phyloP scores from a whole-genome alignment of 2,888 invertebrate genomes.

The Ophion slaviceki region DNA sequence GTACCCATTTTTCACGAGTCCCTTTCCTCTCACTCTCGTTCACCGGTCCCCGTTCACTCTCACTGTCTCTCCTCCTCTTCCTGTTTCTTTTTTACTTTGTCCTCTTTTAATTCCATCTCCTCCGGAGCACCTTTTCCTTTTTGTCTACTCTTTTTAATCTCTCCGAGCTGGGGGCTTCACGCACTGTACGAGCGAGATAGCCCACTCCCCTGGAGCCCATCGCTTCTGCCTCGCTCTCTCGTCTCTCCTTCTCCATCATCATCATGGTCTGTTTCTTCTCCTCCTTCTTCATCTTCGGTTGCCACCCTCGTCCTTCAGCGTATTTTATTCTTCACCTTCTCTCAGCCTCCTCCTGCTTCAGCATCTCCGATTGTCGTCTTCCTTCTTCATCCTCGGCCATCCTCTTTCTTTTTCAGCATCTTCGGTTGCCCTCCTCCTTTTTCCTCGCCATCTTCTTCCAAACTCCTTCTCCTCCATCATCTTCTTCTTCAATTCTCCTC shows the following conservation, averaged over 20 bases:
- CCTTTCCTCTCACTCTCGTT: conserved; percentile 29
- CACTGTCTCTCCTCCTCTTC: conserved; percentile 26
- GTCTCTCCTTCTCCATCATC: conserved; percentile 37
- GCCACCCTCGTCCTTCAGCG: too few relatives aligned
- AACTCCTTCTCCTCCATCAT: too few relatives aligned
- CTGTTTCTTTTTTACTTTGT: conserved; percentile 27
- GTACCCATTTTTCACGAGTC: conserved; percentile 81
- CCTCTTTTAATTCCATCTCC: conserved; percentile 73
- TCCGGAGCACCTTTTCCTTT: conserved; percentile 60
- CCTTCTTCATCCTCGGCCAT: too few relatives aligned
- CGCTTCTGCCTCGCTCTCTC: conserved; percentile 31
- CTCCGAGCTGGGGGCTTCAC: conserved; percentile 58
- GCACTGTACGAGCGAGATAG: conserved; percentile 61
- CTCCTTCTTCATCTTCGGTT: too few relatives aligned
- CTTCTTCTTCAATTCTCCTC: too few relatives aligned
- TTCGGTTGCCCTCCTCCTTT: too few relatives aligned
- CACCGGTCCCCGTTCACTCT: conserved; percentile 18
- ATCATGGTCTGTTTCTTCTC: neutral
- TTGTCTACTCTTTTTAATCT: conserved; percentile 78
- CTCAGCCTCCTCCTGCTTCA: too few relatives aligned
- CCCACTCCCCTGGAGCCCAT: conserved; percentile 56
- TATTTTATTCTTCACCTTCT: too few relatives aligned
- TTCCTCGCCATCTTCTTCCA: too few relatives aligned
- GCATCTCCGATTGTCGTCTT: too few relatives aligned
- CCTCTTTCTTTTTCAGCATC: too few relatives aligned